Evolutionary conservation across 2,797 vertebrate genomes (phyloP).

Genomic region (Varecia variegata): DNA sequence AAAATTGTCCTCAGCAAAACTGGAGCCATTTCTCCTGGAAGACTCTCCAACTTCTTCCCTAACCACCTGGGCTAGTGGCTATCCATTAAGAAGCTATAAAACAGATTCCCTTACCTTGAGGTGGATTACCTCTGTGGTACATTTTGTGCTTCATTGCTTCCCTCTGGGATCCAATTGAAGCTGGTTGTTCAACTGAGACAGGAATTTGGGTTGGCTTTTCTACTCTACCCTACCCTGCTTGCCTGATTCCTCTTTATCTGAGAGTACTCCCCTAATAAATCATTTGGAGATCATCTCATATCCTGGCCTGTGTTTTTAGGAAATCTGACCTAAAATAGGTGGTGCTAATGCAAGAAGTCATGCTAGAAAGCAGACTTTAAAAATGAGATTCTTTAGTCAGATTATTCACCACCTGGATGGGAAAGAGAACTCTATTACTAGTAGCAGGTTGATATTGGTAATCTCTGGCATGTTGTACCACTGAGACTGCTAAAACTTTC

Average conservation of each 20-base stretch:
- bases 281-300: not conserved
- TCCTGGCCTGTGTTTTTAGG: not conserved
- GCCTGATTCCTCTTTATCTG: not conserved
- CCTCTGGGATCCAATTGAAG: not conserved
- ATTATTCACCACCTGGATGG: not conserved
- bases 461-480: not conserved
- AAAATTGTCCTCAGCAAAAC: not conserved
- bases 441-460: not conserved
- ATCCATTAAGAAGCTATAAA: not conserved
- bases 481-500: not conserved
- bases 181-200: not conserved
- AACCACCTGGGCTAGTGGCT: not conserved
- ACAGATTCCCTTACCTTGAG: not conserved
- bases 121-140: not conserved
- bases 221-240: not conserved
- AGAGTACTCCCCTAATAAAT: not conserved
- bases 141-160: not conserved
- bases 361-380: not conserved
- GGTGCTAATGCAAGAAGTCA: not conserved
- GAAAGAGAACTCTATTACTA: not conserved
- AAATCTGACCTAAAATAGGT: not conserved
- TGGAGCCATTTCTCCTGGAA: not conserved
- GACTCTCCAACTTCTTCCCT: not conserved
- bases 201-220: not conserved
- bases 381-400: not conserved